Evolutionary conservation across 2,797 vertebrate genomes (phyloP).

Genomic region (Cyclura pinguis): DNA sequence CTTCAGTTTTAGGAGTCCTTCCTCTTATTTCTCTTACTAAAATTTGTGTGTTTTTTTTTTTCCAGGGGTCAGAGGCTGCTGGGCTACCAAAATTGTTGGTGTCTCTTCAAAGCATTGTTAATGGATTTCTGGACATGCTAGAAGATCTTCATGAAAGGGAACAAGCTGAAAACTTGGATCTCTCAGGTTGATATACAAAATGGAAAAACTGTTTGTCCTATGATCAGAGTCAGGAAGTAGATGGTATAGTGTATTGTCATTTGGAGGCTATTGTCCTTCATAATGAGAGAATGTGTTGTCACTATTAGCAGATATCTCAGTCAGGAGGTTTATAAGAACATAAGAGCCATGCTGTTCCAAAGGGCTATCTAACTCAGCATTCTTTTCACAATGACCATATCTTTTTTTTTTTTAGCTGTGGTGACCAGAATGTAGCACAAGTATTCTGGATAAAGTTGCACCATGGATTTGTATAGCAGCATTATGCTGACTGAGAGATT

Average conservation of each 20-base stretch:
- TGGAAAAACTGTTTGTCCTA: not conserved
- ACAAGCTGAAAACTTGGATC: slow-evolving; percentile 75
- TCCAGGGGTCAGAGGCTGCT: not conserved
- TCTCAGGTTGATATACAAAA: slow-evolving; percentile 81
- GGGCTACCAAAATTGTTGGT: slow-evolving; percentile 64
- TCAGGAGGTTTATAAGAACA: not conserved
- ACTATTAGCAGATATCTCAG: not conserved
- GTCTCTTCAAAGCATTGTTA: slow-evolving; percentile 78
- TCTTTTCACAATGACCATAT: not conserved
- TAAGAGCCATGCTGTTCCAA: not conserved
- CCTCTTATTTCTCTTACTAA: not conserved
- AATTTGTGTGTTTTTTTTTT: not conserved
- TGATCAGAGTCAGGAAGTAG: no score
- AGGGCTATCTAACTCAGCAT: not conserved
- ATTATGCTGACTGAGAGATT: not conserved
- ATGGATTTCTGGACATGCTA: slow-evolving; percentile 83
- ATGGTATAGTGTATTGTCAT: not conserved
- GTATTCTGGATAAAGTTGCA: no score
- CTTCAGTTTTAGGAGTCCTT: not conserved
- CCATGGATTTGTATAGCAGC: no score
- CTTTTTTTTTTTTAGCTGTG: no score
- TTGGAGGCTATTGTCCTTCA: not conserved
- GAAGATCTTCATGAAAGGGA: slow-evolving; percentile 77
- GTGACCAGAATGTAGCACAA: no score
- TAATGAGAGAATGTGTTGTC: not conserved